phyloP scores from a whole-genome alignment of 1,140 invertebrate genomes.

The Drosophila setifemur region DNA sequence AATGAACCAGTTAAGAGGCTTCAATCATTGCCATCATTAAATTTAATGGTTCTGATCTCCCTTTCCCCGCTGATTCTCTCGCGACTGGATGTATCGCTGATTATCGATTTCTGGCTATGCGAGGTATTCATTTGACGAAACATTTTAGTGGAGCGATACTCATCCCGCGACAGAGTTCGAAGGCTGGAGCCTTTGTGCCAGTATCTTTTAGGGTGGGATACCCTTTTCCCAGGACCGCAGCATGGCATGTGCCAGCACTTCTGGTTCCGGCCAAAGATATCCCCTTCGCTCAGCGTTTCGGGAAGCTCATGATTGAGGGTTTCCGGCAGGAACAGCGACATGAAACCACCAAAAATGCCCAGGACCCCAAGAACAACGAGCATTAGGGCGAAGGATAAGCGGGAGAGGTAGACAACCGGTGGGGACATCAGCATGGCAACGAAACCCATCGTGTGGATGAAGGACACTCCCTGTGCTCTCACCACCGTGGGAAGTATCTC shows the following conservation, averaged over 20 bases:
- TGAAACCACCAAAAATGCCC: constrained; percentile 88
- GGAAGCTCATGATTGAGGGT: constrained; percentile 92
- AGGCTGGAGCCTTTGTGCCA: constrained; percentile 63
- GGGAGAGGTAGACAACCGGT: constrained; percentile 90
- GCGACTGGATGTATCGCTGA: not conserved
- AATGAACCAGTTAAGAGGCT: no score
- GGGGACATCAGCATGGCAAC: constrained; percentile 91
- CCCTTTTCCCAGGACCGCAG: constrained; percentile 45
- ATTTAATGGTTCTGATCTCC: constrained; percentile 4
- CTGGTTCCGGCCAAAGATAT: constrained; percentile 91
- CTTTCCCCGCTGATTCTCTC: not conserved
- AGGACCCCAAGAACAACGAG: constrained; percentile 89
- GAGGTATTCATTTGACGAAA: constrained; percentile 1
- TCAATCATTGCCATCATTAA: not conserved
- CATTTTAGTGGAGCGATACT: constrained; percentile 82
- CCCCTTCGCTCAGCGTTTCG: constrained; percentile 91
- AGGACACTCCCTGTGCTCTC: constrained; percentile 90
- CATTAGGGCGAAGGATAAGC: constrained; percentile 87
- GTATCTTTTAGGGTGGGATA: not conserved
- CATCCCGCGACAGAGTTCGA: constrained; percentile 83
- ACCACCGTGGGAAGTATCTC: constrained; percentile 94
- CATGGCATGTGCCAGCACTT: constrained; percentile 91
- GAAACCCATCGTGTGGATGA: constrained; percentile 94
- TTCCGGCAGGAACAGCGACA: constrained; percentile 91
- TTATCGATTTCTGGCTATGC: not conserved